phyloP scores from a whole-genome alignment of 2,888 invertebrate genomes.

The Philereme vetulata region DNA sequence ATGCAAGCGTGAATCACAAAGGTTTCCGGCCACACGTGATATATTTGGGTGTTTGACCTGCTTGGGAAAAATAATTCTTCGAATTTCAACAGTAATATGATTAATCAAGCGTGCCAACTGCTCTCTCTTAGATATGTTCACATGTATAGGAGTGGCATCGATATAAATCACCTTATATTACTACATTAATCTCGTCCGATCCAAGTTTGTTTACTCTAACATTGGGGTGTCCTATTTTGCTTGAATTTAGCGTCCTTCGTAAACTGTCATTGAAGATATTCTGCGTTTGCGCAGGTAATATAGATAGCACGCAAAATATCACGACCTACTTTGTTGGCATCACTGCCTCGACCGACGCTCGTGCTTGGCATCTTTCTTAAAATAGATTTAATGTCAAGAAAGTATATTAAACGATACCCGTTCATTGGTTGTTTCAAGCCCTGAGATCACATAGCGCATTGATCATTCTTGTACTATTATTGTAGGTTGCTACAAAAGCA shows the following conservation, averaged over 20 bases:
- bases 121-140: conserved; percentile 40
- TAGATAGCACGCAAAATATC: conserved; percentile 59
- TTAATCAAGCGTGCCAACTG: conserved; percentile 45
- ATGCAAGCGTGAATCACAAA: conserved; percentile 63
- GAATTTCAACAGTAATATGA: conserved; percentile 51
- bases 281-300: conserved; percentile 46
- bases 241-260: conserved; percentile 49
- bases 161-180: conserved; percentile 43
- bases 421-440: conserved; percentile 12
- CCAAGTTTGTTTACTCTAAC: conserved; percentile 40
- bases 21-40: conserved; percentile 58
- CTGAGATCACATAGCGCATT: conserved; percentile 6
- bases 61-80: conserved; percentile 56
- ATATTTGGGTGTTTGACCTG: conserved; percentile 63
- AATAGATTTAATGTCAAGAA: conserved; percentile 70
- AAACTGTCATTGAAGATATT: conserved; percentile 52
- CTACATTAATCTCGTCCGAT: conserved; percentile 41
- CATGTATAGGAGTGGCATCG: conserved; percentile 29
- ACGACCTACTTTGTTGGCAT: conserved; percentile 72
- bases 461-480: background rate
- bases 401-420: conserved; percentile 46
- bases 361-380: conserved; percentile 64
- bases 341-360: conserved; percentile 52
- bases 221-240: conserved; percentile 47
- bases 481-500: background rate